Evolutionary conservation across 2,113 vertebrate species (phyloP).

Genomic region (Grantiella picta): DNA sequence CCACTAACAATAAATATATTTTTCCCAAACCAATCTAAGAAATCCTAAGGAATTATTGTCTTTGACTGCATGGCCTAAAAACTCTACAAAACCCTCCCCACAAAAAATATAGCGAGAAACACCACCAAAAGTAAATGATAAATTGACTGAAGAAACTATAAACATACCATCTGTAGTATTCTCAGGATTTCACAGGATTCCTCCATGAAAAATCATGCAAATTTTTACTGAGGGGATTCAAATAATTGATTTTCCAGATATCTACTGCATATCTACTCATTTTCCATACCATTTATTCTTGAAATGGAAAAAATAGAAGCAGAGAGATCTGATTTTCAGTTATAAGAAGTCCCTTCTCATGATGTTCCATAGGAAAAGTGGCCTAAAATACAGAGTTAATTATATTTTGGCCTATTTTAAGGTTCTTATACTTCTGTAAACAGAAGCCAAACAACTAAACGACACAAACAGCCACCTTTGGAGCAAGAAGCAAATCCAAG

Average conservation of each 20-base stretch:
- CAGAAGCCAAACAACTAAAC: background rate
- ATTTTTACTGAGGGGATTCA: background rate
- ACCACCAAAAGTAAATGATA: background rate
- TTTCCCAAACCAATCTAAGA: background rate
- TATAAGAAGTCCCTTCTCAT: background rate
- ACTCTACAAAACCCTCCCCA: accelerated
- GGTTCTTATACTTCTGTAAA: background rate
- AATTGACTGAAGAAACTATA: background rate
- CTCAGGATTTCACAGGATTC: background rate
- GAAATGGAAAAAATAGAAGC: background rate
- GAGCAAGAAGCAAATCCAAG: background rate
- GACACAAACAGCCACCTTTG: background rate
- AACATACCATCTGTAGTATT: background rate
- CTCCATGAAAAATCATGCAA: background rate
- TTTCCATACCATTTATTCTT: background rate
- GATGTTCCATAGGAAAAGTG: background rate
- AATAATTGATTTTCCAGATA: background rate
- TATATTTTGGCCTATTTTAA: background rate
- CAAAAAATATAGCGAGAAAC: background rate
- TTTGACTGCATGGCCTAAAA: background rate
- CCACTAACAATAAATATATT: background rate
- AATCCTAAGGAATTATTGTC: background rate
- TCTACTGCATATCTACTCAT: accelerated
- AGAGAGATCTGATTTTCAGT: background rate
- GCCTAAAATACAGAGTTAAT: background rate